Conservation (phyloP, 2,888 invertebrate genomes). For the Mactromeris polynyma region DNA sequence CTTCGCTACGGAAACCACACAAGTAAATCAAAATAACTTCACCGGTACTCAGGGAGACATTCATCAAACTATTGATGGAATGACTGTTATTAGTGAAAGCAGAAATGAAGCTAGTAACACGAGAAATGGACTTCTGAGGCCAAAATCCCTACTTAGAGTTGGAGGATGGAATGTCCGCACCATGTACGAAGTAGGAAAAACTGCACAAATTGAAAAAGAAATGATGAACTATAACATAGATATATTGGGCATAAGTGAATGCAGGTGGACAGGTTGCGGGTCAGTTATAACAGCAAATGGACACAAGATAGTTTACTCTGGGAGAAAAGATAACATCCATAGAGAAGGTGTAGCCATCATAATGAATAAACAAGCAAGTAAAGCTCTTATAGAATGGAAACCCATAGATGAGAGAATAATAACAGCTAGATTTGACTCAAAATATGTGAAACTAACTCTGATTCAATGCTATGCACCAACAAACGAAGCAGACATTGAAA, state of each 20-base stretch:
- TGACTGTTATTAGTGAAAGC: not conserved
- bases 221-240: slow-evolving; percentile 50
- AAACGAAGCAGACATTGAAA: not conserved
- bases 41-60: not conserved
- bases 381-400: slow-evolving; percentile 35
- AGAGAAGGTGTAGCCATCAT: slow-evolving; percentile 42
- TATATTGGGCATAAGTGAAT: slow-evolving; percentile 47
- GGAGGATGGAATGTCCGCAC: slow-evolving; percentile 58
- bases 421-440: not conserved
- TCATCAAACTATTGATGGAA: not conserved
- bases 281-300: slow-evolving; percentile 10
- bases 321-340: slow-evolving; percentile 38
- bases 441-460: not conserved
- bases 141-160: slow-evolving; percentile 38
- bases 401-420: slow-evolving; percentile 38
- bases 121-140: not conserved
- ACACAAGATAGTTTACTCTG: slow-evolving; percentile 40
- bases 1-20: not conserved
- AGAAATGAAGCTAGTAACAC: not conserved
- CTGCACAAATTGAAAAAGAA: slow-evolving; percentile 40
- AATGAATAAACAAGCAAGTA: slow-evolving; percentile 25
- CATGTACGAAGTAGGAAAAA: slow-evolving; percentile 51
- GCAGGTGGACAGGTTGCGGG: slow-evolving; percentile 44
- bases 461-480: slow-evolving; percentile 46
- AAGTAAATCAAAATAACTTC: not conserved